Base-by-base conservation (phyloP, 2,888 invertebrate genomes). In the Pammene aurita region DNA sequence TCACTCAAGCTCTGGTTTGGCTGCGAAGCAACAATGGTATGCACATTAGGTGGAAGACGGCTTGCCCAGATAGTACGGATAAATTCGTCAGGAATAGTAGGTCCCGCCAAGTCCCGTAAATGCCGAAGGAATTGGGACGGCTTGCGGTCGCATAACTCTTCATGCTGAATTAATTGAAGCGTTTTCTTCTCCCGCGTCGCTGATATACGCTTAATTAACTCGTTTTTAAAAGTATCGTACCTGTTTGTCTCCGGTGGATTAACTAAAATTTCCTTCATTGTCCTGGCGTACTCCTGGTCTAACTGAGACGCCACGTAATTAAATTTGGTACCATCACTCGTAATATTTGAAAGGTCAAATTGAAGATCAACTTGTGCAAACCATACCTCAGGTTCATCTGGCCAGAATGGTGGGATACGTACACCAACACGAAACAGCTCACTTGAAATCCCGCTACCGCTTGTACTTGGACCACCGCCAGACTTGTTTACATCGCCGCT, bases 21-120 rank as follows among this genome's bases (percentile, higher is more conserved):
- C 55, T 64, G 63, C 7, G 44, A 55, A 35, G 56, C 65, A 13
- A 65, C 38, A 14, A 65, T 65, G 34, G 46, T 16, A n/a, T 65
- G 65, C 35, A 65, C 56, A 13, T 65, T 46, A n/a, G 35, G 44
- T 10, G 64, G 64, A 7, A 64, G 44, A 2, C 64, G n/a, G 18
- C 56, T 64, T 9, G 56, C 46, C 64, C 64, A 64, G 13, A 64
- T 34, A 0, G 46, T 56, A 16, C 38, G 18, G 4, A 64, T 14
- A 38, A 56, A 46, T 9, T 56, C 55, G 0, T 65, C 65, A 7
- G 35, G 38, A 5, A 56, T 46, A 13, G 4, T 18, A 6, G 56
- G 44, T 6, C 35, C 35, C 2, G 65, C 65, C 9, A 57, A 13
- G 2, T n/a, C 14, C 1, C 18, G 35, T n/a, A 64, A 35, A 35